phyloP scores from a whole-genome alignment of 2,113 vertebrate species.

The Prunella himalayana region DNA sequence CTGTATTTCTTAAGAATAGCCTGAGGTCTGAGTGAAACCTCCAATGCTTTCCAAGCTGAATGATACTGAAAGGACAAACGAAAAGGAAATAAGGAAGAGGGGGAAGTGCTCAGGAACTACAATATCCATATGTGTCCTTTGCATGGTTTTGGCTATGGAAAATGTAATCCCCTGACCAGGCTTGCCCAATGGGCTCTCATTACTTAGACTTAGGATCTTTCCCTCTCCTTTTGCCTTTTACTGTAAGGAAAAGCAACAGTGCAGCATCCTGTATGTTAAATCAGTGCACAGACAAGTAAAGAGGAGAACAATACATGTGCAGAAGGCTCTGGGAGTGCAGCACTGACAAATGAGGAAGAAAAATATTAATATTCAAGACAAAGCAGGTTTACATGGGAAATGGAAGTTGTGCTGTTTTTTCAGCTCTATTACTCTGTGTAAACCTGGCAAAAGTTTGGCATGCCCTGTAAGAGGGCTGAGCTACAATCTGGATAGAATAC shows the following conservation, averaged over 20 bases:
- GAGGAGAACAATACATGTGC: not conserved
- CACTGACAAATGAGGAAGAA: not conserved
- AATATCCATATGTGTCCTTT: not conserved
- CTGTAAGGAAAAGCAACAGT: not conserved
- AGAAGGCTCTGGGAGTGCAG: not conserved
- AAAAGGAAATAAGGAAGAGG: not conserved
- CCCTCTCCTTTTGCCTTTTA: not conserved
- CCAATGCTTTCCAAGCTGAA: not conserved
- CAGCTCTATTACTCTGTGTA: not conserved
- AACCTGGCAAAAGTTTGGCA: not conserved
- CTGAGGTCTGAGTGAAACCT: not conserved
- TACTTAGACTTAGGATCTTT: not conserved
- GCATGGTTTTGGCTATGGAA: not conserved
- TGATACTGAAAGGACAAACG: not conserved
- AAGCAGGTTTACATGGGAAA: not conserved
- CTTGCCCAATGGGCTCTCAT: not conserved
- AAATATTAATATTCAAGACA: not conserved
- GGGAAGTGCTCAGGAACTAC: not conserved
- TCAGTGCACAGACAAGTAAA: not conserved
- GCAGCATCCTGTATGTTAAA: not conserved
- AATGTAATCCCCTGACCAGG: not conserved
- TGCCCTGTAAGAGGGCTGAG: not conserved
- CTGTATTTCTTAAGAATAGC: not conserved
- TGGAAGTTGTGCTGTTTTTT: not conserved
- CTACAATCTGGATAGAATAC: not conserved